These are phyloP conservation scores for Heterocephalus glaber DNA, from an alignment of 2,113 vertebrate species.

Conservation along the genomic window DNA sequence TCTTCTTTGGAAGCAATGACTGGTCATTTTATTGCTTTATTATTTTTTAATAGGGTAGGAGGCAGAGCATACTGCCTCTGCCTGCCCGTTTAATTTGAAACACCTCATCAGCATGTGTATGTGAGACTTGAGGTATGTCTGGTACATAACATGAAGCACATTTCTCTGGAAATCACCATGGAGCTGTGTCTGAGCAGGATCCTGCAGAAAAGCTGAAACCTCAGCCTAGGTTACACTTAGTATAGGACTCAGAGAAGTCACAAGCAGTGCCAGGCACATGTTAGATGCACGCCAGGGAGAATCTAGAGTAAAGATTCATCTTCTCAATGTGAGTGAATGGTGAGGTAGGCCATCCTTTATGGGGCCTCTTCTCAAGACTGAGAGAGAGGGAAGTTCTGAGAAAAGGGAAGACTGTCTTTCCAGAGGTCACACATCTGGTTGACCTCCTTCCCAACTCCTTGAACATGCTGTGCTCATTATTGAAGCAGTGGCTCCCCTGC, in stretches of 20 bases:
- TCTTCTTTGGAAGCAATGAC: conserved; percentile 56
- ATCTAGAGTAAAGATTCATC: background rate
- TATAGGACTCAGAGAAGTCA: background rate
- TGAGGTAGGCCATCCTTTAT: background rate
- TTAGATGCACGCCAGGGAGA: background rate
- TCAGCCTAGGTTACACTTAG: background rate
- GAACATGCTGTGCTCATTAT: conserved; percentile 56
- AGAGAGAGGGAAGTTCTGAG: background rate
- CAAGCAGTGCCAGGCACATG: background rate
- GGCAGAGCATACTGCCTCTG: background rate
- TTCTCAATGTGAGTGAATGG: background rate
- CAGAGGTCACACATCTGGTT: conserved; percentile 59
- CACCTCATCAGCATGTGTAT: background rate
- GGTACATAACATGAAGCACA: background rate
- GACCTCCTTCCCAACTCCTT: conserved; percentile 36
- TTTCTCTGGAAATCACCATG: background rate
- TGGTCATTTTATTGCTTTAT: conserved; percentile 34
- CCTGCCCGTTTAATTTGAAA: background rate
- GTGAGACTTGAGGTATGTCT: background rate
- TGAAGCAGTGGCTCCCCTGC: conserved; percentile 4
- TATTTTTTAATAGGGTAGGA: conserved; percentile 4
- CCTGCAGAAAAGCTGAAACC: background rate
- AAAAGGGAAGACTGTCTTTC: conserved; percentile 24
- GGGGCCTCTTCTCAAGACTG: background rate
- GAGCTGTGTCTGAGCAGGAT: background rate